phyloP scores from a whole-genome alignment of 2,888 invertebrate species.

The Chalcis sispes region DNA sequence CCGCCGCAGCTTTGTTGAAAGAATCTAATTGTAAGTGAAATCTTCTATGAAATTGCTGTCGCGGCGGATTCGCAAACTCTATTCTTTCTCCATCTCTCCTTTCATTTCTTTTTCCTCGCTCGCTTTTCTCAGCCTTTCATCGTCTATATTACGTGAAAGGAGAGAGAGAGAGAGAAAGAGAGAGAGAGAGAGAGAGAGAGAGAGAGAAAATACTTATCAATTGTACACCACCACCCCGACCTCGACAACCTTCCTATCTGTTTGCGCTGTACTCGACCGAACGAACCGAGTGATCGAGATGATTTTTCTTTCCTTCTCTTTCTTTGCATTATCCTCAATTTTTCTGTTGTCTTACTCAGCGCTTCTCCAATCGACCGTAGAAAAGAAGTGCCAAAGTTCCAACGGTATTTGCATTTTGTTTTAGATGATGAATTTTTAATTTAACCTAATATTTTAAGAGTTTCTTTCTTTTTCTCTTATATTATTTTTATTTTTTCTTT shows the following conservation, averaged over 20 bases:
- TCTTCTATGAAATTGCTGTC: slow-evolving; percentile 51
- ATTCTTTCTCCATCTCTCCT: background rate
- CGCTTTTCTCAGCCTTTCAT: too few species aligned
- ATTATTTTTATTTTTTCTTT: too few species aligned
- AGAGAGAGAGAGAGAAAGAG: too few species aligned
- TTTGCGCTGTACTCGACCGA: slow-evolving; percentile 17
- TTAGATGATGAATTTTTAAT: slow-evolving; percentile 56
- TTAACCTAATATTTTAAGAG: too few species aligned
- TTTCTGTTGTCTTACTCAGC: slow-evolving; percentile 49
- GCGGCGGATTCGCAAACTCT: slow-evolving; percentile 2
- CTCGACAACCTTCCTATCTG: background rate
- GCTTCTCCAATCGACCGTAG: slow-evolving; percentile 32
- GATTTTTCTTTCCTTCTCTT: background rate
- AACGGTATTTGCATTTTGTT: slow-evolving; percentile 55
- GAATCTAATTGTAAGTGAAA: slow-evolving; percentile 55
- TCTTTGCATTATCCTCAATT: slow-evolving; percentile 31
- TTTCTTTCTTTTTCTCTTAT: too few species aligned
- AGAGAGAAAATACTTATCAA: slow-evolving; percentile 43
- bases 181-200: too few species aligned
- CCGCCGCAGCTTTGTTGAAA: background rate
- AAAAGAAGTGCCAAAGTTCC: background rate
- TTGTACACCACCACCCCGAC: background rate
- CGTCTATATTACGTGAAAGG: slow-evolving; percentile 41
- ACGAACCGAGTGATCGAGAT: too few species aligned
- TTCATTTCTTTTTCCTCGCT: background rate